These are phyloP conservation scores for Drosophila kepulauana DNA, from an alignment of 1,140 invertebrate species.

Conservation along the genomic window DNA sequence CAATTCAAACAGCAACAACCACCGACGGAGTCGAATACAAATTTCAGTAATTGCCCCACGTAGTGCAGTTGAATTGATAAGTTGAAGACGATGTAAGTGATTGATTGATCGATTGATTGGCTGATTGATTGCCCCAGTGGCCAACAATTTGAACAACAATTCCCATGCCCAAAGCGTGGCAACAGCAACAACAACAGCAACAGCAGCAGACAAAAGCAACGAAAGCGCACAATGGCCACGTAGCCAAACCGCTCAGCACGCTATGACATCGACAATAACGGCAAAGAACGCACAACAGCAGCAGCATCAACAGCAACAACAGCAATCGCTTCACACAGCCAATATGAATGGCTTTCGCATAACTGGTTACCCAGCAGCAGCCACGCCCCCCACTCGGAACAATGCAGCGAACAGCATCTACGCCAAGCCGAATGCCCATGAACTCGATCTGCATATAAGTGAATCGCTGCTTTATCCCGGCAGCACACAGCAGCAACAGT, in stretches of 20 bases:
- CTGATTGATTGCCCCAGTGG: conserved; percentile 38
- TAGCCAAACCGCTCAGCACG: conserved; percentile 22
- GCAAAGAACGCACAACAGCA: conserved; percentile 62
- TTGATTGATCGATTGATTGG: conserved; percentile 61
- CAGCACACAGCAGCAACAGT: conserved; percentile 64
- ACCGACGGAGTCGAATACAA: conserved; percentile 3
- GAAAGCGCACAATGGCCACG: conserved; percentile 33
- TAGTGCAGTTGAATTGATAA: conserved; percentile 47
- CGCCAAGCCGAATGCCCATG: conserved; percentile 64
- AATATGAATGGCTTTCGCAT: conserved; percentile 83
- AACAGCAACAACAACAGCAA: background rate
- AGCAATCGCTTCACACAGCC: conserved; percentile 21
- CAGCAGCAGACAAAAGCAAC: conserved; percentile 17
- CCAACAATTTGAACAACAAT: conserved; percentile 38
- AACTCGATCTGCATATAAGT: conserved; percentile 75
- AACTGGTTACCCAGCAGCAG: conserved; percentile 78
- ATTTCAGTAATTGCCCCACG: conserved; percentile 61
- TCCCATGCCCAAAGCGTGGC: conserved; percentile 39
- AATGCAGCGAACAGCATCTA: conserved; percentile 51
- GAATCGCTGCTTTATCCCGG: conserved; percentile 73
- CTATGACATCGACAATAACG: conserved; percentile 70
- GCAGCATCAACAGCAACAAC: conserved; percentile 40
- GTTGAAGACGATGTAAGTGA: conserved; percentile 45
- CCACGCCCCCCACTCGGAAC: conserved; percentile 64
- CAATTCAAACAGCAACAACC: background rate